Percentiles rank a stretch among this genome's conserved stretches.
These are phyloP conservation scores for Trichonephila clavipes DNA, from an alignment of 1,140 invertebrate genomes.

Conservation along the genomic window DNA sequence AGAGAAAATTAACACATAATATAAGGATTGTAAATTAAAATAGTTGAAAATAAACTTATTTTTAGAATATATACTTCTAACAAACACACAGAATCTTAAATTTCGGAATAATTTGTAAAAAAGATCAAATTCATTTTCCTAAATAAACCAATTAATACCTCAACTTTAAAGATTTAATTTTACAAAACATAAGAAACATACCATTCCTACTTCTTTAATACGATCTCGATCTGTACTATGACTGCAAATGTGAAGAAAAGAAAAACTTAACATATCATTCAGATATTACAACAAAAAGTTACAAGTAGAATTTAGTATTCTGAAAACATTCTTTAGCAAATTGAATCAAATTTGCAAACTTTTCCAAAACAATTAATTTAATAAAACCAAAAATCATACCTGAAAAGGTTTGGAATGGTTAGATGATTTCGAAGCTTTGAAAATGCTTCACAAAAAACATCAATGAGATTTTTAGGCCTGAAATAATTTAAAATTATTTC, in stretches of 20 bases:
- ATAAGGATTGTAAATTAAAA: no score
- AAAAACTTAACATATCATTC: background rate
- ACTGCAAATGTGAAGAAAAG: constrained; percentile 49
- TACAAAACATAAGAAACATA: background rate
- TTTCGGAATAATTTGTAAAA: no score
- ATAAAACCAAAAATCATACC: background rate
- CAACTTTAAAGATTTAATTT: no score
- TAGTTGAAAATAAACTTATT: no score
- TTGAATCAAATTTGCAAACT: no score
- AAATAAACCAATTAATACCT: no score
- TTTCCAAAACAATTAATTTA: background rate
- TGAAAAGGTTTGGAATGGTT: constrained; percentile 78
- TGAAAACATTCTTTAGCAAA: background rate
- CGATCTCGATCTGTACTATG: constrained; percentile 40
- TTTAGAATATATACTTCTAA: no score
- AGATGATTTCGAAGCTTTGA: constrained; percentile 78
- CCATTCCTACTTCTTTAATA: constrained; percentile 74
- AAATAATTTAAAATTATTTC: constrained; percentile 11
- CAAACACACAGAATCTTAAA: no score
- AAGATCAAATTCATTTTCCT: no score
- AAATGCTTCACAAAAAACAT: constrained; percentile 79
- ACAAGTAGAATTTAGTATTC: background rate
- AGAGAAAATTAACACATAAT: no score
- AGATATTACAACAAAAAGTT: background rate
- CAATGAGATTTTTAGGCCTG: constrained; percentile 79